Base-by-base conservation (phyloP, 2,113 vertebrate species). In the Dipodomys merriami region DNA sequence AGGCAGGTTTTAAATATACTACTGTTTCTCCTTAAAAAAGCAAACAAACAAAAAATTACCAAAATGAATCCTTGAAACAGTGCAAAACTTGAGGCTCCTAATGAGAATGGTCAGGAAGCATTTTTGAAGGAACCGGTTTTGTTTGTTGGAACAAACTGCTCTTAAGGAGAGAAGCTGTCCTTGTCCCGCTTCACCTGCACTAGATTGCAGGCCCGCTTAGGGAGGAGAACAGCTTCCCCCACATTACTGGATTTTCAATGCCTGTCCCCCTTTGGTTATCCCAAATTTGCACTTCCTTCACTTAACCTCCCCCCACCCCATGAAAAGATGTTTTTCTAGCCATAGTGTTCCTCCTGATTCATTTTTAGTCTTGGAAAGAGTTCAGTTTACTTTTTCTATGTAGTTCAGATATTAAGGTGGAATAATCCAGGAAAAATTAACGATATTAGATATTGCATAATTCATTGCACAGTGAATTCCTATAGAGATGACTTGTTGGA, bases 1-100 rank as follows among this genome's bases (percentile, higher is more conserved):
- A 84, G 39, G 81, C 69, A 91, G 77, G 13, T 89, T 96, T 94
- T 77, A 91, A 92, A 96, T 88, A 88, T 74, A 69, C 33, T 84
- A 29, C 64, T 93, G 30, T 60, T 89, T 95, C 81, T 74, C 91
- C 30, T 81, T 44, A 88, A 82, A 49, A 27, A 10, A 82, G 91
- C 35, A 10, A 62, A 86, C 6, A 23, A 64, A 74, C n/a, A 71
- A 30, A 33, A 33, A 44, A 39, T 77, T 74, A 57, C 86, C 89
- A 91, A 95, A 90, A 68, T n/a, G 9, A 87, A 46, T 94, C 64
- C 73, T 62, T 60, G 30, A 53, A 82, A n/a, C 25, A 81, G 86
- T 27, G 3, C n/a, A 67, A 86, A 95, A 83, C 49, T 35, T 49
- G 33, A 62, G 33, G 44, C 46, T 94, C 65, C 64, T 76, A 77